phyloP scores from a whole-genome alignment of 1,140 invertebrate genomes.

The Idris sp. region DNA sequence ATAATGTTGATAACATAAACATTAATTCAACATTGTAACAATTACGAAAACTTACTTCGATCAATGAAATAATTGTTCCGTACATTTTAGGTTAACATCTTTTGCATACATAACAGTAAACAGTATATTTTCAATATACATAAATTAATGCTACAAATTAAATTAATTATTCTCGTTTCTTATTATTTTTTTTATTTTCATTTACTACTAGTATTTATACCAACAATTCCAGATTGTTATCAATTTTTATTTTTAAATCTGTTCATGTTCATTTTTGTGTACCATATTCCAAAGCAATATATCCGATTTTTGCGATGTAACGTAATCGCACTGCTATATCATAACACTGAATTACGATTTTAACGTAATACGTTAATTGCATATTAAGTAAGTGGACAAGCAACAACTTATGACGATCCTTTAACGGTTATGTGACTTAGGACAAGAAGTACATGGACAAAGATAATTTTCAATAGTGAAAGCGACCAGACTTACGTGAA shows the following conservation, averaged over 20 bases:
- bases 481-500: slow-evolving; percentile 52
- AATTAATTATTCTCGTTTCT: too few relatives aligned
- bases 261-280: too few relatives aligned
- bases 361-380: slow-evolving; percentile 44
- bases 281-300: neutral
- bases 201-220: too few relatives aligned
- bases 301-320: neutral
- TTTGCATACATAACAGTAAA: neutral
- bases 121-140: too few relatives aligned
- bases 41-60: slow-evolving; percentile 1
- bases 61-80: neutral
- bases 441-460: slow-evolving; percentile 52
- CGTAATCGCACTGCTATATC: neutral
- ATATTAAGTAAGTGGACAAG: slow-evolving; percentile 41
- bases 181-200: too few relatives aligned
- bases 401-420: slow-evolving; percentile 36
- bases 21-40: slow-evolving; percentile 2
- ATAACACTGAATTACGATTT: slow-evolving; percentile 13
- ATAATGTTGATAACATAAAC: slow-evolving; percentile 1
- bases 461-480: slow-evolving; percentile 60
- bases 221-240: too few relatives aligned
- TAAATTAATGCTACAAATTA: too few relatives aligned
- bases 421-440: slow-evolving; percentile 46
- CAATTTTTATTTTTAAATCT: too few relatives aligned
- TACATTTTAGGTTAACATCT: neutral